Evolutionary conservation across 2,888 invertebrate species (phyloP).

Genomic region (Ommatoiulus sabulosus): DNA sequence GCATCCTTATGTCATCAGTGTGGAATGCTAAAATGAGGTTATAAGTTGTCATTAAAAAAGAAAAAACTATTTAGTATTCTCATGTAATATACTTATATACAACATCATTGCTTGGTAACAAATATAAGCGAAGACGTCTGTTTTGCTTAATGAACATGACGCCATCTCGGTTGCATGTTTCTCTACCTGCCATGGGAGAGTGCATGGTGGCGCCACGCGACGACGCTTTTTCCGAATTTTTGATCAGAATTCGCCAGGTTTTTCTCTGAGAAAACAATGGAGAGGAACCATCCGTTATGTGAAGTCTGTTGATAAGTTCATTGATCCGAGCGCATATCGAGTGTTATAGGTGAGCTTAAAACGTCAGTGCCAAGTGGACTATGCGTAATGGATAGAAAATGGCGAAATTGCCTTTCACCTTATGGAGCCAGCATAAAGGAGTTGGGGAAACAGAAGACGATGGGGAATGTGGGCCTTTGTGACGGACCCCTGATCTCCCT

Average conservation of each 20-base stretch:
- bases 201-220: no score
- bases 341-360: conserved; percentile 32
- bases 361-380: conserved; percentile 30
- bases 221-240: no score
- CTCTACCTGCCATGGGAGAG: no score
- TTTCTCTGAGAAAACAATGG: background rate
- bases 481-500: background rate
- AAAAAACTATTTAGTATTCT: no score
- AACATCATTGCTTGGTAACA: no score
- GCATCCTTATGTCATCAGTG: no score
- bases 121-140: no score
- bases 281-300: background rate
- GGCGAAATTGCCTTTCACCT: background rate
- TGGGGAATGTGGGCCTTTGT: background rate
- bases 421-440: background rate
- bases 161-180: no score
- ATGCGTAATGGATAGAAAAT: conserved; percentile 29
- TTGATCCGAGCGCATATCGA: background rate
- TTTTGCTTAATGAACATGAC: no score
- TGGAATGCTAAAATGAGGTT: no score
- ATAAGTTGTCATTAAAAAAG: no score
- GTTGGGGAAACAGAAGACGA: background rate
- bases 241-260: background rate
- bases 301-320: background rate
- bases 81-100: no score